Percentiles rank a stretch among this genome's conserved stretches.
Conservation (phyloP, 2,888 invertebrate genomes). For the Amitus sp. region DNA sequence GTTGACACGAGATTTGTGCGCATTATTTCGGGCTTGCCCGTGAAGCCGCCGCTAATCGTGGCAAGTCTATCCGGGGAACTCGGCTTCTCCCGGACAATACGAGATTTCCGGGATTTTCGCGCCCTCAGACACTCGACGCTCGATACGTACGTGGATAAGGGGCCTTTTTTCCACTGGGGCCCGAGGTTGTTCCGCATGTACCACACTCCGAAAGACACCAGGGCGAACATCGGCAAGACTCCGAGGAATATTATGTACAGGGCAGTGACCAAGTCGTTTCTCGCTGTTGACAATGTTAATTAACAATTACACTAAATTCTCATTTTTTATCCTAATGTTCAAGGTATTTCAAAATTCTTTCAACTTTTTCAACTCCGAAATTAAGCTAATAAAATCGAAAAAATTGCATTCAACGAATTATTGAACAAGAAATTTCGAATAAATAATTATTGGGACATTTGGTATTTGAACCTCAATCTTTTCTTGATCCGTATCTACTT, state of each 20-base stretch:
- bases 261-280: constrained; percentile 80
- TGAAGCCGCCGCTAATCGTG: constrained; percentile 47
- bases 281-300: constrained; percentile 75
- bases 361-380: too few relatives aligned
- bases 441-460: too few relatives aligned
- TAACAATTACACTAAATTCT: too few relatives aligned
- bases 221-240: constrained; percentile 78
- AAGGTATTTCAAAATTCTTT: too few relatives aligned
- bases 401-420: too few relatives aligned
- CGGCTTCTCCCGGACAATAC: too few relatives aligned
- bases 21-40: constrained; percentile 68
- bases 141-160: constrained; percentile 69
- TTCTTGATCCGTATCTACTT: too few relatives aligned
- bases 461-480: too few relatives aligned
- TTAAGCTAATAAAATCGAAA: too few relatives aligned
- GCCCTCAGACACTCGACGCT: constrained; percentile 54
- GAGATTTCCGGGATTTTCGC: constrained; percentile 40
- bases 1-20: constrained; percentile 73
- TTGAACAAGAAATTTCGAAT: too few relatives aligned
- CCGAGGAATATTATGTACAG: constrained; percentile 90
- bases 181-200: constrained; percentile 77
- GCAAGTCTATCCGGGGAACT: constrained; percentile 45
- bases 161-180: constrained; percentile 60
- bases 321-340: too few relatives aligned
- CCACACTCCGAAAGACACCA: constrained; percentile 77